Conservation (phyloP, 2,113 vertebrate genomes). For the Hystrix brachyura region DNA sequence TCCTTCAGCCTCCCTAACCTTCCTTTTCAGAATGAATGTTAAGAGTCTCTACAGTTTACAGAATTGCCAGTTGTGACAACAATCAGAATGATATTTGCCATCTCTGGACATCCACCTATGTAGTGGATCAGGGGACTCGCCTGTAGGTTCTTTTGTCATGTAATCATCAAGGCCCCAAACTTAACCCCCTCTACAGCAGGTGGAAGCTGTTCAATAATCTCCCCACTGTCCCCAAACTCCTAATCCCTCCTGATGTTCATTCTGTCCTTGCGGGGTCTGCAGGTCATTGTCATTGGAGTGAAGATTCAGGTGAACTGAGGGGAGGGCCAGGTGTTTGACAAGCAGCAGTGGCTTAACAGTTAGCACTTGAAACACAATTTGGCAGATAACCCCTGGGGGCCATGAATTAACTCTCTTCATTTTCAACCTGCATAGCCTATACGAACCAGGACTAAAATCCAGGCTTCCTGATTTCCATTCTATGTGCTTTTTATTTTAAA, state of each 20-base stretch:
- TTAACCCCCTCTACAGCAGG: background rate
- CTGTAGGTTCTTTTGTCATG: background rate
- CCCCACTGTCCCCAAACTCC: background rate
- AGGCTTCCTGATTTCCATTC: background rate
- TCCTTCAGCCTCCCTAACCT: background rate
- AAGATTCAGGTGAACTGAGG: background rate
- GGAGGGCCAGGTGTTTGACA: background rate
- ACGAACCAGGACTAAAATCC: background rate
- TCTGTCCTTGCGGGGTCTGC: background rate
- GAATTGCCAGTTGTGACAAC: background rate
- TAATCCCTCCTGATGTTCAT: background rate
- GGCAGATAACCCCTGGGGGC: background rate
- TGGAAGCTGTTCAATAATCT: background rate
- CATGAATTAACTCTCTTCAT: background rate
- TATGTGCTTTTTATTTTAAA: background rate
- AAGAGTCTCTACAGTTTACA: background rate
- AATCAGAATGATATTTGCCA: background rate
- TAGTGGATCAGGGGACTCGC: background rate
- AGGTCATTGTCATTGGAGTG: background rate
- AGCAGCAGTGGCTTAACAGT: background rate
- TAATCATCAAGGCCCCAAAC: background rate
- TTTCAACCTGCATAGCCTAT: background rate
- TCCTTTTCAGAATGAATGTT: background rate
- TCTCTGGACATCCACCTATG: background rate
- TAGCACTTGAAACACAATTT: background rate